A percentile compares a stretch with the other conserved stretches of the same genome.
These are phyloP conservation scores for Dioctria linearis DNA, from an alignment of 2,888 invertebrate species.

Conservation along the genomic window DNA sequence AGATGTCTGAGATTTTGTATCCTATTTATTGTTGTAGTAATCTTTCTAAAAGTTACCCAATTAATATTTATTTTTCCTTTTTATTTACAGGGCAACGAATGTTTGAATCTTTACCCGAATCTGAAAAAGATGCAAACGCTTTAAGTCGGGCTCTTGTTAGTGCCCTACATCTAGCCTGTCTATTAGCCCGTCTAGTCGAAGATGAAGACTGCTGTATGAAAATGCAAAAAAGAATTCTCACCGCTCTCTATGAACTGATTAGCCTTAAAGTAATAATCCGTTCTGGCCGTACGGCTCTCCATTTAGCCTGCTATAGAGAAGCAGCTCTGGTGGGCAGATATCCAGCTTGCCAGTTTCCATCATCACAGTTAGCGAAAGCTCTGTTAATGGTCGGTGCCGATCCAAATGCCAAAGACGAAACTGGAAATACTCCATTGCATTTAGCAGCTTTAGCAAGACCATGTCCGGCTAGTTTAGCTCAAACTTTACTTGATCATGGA, in stretches of 20 bases:
- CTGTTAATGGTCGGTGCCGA: constrained; percentile 87
- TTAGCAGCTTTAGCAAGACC: constrained; percentile 83
- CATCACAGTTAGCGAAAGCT: constrained; percentile 79
- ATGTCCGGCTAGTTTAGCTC: constrained; percentile 80
- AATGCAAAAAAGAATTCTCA: constrained; percentile 76
- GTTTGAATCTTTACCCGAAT: constrained; percentile 75
- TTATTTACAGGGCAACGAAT: constrained; percentile 73
- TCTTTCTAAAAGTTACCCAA: background rate
- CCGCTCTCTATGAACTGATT: constrained; percentile 84
- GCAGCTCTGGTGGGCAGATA: constrained; percentile 79
- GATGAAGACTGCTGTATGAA: constrained; percentile 71
- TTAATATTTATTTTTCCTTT: background rate
- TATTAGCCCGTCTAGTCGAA: constrained; percentile 79
- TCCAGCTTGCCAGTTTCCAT: constrained; percentile 81
- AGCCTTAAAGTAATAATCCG: constrained; percentile 78
- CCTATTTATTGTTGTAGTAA: background rate
- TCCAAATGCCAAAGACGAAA: constrained; percentile 84
- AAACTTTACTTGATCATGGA: constrained; percentile 82
- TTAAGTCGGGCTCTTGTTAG: constrained; percentile 89
- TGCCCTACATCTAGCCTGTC: constrained; percentile 85
- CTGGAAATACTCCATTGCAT: constrained; percentile 91
- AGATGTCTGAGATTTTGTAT: background rate
- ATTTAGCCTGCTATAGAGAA: constrained; percentile 88
- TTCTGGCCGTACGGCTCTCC: constrained; percentile 81
- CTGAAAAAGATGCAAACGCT: constrained; percentile 80